Base-by-base conservation (phyloP, 23 tunicate genomes). In the Halocynthia roretzi region DNA sequence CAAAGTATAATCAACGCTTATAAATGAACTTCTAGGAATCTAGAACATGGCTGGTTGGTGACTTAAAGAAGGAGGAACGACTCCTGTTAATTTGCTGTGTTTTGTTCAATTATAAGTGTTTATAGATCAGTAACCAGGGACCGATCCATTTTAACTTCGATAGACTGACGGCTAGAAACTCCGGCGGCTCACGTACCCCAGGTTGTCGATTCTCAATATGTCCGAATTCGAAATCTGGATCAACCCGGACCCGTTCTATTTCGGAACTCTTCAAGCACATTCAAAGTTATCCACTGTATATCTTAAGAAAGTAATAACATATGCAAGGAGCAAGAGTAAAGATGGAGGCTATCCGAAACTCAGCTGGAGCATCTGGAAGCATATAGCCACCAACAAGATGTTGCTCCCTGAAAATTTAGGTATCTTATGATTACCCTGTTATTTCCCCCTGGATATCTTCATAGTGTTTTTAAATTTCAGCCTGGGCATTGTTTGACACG, bases 361-460 rank as follows among this genome's bases (percentile, higher is more conserved):
- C 7, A 77, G 73, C 56, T 92, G 98, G 98, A 50, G 72, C 19
- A 77, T 92, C 7, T 92, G 98, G 98, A 86, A 85, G 31, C 98
- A 92, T 73, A 92, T 92, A 88, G 92, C 98, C 2, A 90, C 86
- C 15, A 92, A 92, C 68, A 92, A 92, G 72, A 92, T 92, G 98
- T 71, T 92, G 50, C 57, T 92, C 62, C 68, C 78, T 6, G 98
- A 92, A 68, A 78, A 78, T 8, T 75, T 86, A 31, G 44, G 44
- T 31, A 31, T 31, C 44, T 31, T 31, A 31, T 0, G 44, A 0
- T 31, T 31, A 31, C 44, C 44, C 44, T 31, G 44, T 31, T 31
- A 31, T 31, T 31, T 31, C 4, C 44, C 44, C 44, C 2, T 31
- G 44, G 1, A 31, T 31, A 31, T 31, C 44, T 31, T 31, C 44